phyloP scores from a whole-genome alignment of 2,888 invertebrate genomes.

The Andrena bicolor region DNA sequence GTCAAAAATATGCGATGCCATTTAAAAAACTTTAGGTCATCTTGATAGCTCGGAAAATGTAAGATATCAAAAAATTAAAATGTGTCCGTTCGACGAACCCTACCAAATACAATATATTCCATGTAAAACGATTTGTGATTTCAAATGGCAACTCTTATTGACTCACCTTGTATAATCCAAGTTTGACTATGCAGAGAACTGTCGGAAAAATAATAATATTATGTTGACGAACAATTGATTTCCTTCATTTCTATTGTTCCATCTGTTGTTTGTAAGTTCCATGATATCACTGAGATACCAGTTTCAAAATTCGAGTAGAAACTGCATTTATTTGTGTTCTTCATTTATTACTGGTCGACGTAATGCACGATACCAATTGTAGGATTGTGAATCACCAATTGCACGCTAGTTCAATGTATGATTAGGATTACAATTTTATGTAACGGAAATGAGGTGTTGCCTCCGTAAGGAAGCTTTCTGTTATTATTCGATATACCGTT shows the following conservation, averaged over 20 bases:
- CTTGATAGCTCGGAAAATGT: too few species aligned
- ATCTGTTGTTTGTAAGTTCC: not conserved
- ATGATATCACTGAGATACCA: not conserved
- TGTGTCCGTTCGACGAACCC: too few species aligned
- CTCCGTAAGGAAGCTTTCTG: not conserved
- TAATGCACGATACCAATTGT: not conserved
- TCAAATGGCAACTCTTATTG: not conserved
- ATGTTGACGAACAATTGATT: conserved; percentile 20
- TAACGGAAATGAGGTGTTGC: not conserved
- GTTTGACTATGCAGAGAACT: not conserved
- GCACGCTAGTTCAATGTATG: not conserved
- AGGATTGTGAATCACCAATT: not conserved
- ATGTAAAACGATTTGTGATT: too few species aligned
- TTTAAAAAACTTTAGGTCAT: too few species aligned
- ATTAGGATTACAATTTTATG: not conserved
- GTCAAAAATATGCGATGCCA: too few species aligned
- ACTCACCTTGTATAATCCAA: conserved; percentile 7
- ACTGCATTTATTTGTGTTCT: not conserved
- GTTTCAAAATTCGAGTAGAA: not conserved
- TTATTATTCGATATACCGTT: not conserved
- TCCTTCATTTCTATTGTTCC: not conserved
- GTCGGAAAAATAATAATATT: not conserved
- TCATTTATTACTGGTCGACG: not conserved
- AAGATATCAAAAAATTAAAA: too few species aligned
- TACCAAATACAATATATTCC: too few species aligned